These are phyloP conservation scores for Branchipolynoe longqiensis DNA, from an alignment of 2,888 invertebrate species.

Conservation along the genomic window DNA sequence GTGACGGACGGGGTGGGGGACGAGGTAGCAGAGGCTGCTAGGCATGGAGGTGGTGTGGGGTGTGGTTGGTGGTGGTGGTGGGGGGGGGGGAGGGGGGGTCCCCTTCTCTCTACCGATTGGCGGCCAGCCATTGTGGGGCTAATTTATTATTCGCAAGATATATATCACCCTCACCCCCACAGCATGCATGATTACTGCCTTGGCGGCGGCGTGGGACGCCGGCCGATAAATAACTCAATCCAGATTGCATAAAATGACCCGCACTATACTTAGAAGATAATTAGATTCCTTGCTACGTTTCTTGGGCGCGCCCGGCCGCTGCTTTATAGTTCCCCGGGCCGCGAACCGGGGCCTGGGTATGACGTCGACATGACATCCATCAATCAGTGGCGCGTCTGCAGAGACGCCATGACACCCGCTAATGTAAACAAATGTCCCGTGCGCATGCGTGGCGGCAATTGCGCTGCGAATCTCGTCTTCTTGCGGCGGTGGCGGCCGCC, in stretches of 20 bases:
- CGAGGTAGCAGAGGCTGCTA: too few relatives aligned
- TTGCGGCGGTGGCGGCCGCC: too few relatives aligned
- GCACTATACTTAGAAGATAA: conserved; percentile 56
- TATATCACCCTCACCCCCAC: conserved; percentile 51
- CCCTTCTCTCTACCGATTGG: conserved; percentile 13
- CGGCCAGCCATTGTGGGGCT: conserved; percentile 42
- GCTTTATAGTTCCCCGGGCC: not conserved
- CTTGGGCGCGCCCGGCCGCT: too few relatives aligned
- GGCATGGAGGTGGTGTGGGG: not conserved
- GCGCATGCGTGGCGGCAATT: conserved; percentile 43
- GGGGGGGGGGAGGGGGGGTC: conserved; percentile 21
- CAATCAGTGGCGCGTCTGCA: conserved; percentile 32
- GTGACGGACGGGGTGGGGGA: not conserved
- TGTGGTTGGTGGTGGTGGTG: not conserved
- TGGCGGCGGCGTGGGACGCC: conserved; percentile 28
- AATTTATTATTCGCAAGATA: conserved; percentile 51
- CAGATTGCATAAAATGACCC: conserved; percentile 56
- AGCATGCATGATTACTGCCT: conserved; percentile 57
- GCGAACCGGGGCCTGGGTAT: conserved; percentile 37
- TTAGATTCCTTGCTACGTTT: too few relatives aligned
- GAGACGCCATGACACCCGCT: conserved; percentile 45
- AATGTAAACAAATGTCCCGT: conserved; percentile 34
- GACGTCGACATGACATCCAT: conserved; percentile 49
- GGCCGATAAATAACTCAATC: conserved; percentile 21
- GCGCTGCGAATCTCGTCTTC: conserved; percentile 14